phyloP scores from a whole-genome alignment of 2,113 vertebrate genomes.

The Alethe diademata region DNA sequence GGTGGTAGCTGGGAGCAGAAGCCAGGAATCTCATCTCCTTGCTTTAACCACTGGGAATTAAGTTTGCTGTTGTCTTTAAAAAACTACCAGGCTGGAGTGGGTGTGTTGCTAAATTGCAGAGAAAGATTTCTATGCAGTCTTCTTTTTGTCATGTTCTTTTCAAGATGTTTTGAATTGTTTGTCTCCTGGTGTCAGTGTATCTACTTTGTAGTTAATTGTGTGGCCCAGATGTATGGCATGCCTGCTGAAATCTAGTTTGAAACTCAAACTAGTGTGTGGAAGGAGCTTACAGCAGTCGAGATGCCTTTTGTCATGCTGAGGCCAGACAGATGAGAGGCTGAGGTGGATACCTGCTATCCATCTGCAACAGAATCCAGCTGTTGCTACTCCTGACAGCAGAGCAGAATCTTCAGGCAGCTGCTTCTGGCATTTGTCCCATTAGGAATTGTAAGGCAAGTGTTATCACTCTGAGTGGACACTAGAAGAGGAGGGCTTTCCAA shows the following conservation, averaged over 20 bases:
- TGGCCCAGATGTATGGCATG: not conserved
- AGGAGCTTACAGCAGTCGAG: not conserved
- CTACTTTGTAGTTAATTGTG: not conserved
- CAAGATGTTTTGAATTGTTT: not conserved
- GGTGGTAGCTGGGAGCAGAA: not conserved
- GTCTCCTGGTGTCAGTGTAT: not conserved
- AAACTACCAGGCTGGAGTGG: not conserved
- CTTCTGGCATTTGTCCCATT: not conserved
- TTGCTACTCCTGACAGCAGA: not conserved
- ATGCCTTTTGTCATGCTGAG: not conserved
- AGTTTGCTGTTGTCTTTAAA: constrained; percentile 9
- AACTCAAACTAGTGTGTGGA: not conserved
- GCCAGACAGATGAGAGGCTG: not conserved
- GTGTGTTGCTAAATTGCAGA: not conserved
- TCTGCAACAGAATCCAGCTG: constrained; percentile 4
- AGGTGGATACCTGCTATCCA: not conserved
- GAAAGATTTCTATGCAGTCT: not conserved
- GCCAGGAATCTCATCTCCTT: not conserved
- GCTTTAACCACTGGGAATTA: not conserved
- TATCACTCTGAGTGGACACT: not conserved
- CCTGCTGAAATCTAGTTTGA: not conserved
- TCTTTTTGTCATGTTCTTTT: not conserved
- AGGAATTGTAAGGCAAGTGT: not conserved
- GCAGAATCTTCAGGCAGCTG: not conserved
- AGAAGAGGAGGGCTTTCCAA: not conserved